Evolutionary conservation across 1,140 invertebrate species (phyloP).

Genomic region (Notospermus geniculatus): DNA sequence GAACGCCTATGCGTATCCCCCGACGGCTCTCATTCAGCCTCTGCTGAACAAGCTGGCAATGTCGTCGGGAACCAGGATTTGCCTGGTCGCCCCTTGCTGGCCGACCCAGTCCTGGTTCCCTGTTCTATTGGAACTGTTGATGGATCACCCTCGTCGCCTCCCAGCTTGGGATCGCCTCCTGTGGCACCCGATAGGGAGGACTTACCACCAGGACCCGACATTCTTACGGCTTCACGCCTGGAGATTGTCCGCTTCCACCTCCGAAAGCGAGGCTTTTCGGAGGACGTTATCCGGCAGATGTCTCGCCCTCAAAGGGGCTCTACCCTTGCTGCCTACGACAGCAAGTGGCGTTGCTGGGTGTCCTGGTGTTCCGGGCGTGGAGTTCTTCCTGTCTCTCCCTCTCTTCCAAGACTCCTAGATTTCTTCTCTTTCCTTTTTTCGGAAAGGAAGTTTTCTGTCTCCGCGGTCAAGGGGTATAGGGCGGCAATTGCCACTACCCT

Average conservation of each 20-base stretch:
- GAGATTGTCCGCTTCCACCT: slow-evolving; percentile 12
- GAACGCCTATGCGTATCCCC: slow-evolving; percentile 19
- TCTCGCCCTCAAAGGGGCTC: no score
- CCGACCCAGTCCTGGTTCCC: slow-evolving; percentile 22
- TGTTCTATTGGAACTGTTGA: slow-evolving; percentile 13
- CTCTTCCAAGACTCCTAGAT: no score
- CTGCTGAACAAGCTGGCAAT: not conserved
- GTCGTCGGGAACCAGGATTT: not conserved
- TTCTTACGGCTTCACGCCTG: slow-evolving; percentile 10
- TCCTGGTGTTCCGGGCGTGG: no score
- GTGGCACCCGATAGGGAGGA: not conserved
- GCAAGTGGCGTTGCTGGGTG: no score
- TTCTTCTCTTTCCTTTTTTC: no score
- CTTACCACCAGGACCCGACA: slow-evolving; percentile 7
- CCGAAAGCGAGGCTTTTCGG: slow-evolving; percentile 17
- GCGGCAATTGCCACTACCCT: no score
- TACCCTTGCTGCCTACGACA: no score
- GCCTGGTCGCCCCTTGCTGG: slow-evolving; percentile 24
- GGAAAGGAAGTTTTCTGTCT: no score
- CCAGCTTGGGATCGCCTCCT: slow-evolving; percentile 9
- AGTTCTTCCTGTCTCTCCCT: no score
- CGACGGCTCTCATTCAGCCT: not conserved
- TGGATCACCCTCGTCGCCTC: slow-evolving; percentile 15
- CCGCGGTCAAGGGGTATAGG: no score
- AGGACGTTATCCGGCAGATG: not conserved